A percentile compares a stretch with the other conserved stretches of the same genome.
Conservation (phyloP, 2,113 vertebrate genomes). For the Chaetura pelagica region DNA sequence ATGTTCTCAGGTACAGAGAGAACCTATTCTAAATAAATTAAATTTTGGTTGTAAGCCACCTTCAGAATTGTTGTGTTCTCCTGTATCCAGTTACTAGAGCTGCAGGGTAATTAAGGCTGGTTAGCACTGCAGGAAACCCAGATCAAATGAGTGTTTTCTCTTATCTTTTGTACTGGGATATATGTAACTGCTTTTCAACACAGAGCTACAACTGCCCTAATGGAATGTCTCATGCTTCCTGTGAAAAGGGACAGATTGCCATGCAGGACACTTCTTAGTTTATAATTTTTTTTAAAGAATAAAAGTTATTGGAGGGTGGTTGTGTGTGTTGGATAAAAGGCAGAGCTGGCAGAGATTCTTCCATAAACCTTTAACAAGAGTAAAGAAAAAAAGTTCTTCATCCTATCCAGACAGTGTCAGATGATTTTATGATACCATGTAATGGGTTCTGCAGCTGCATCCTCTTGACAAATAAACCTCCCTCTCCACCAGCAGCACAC, state of each 20-base stretch:
- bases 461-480: background rate
- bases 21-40: background rate
- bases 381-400: background rate
- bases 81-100: background rate
- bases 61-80: background rate
- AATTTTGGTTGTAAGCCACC: background rate
- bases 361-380: background rate
- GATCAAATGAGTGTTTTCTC: background rate
- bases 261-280: background rate
- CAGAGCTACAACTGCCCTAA: background rate
- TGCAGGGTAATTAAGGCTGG: no score
- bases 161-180: accelerated
- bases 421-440: background rate
- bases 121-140: no score
- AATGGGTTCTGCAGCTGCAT: background rate
- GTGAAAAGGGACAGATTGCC: background rate
- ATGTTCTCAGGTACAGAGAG: background rate
- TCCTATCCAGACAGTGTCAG: background rate
- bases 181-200: background rate
- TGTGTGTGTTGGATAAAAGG: background rate
- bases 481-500: background rate
- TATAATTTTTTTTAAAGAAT: background rate
- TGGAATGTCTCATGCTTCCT: background rate
- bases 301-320: background rate
- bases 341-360: background rate